phyloP scores from a whole-genome alignment of 1,140 invertebrate genomes.

The Campoletis sonorensis region DNA sequence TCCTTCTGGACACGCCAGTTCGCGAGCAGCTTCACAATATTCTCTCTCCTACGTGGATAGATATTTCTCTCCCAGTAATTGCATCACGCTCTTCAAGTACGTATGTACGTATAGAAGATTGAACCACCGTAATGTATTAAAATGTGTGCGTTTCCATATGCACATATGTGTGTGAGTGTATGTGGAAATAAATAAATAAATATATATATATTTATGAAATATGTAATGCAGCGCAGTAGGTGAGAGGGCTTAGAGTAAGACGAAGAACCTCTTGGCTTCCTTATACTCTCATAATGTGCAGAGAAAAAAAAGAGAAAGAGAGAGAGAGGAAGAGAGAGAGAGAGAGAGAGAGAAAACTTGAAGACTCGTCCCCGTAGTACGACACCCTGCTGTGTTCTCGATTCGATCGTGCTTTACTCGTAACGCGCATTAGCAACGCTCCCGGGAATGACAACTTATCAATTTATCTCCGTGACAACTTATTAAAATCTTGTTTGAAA shows the following conservation, averaged over 20 bases:
- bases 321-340: background rate
- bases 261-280: background rate
- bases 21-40: constrained; percentile 5
- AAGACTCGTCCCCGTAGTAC: constrained; percentile 39
- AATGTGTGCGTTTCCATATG: background rate
- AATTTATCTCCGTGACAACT: constrained; percentile 47
- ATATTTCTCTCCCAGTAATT: constrained; percentile 34
- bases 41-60: constrained; percentile 18
- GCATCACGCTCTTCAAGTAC: constrained; percentile 38
- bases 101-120: background rate
- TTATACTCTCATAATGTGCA: constrained; percentile 19
- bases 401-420: constrained; percentile 51
- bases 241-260: constrained; percentile 9
- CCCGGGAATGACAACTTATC: constrained; percentile 45
- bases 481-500: constrained; percentile 39
- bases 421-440: constrained; percentile 51
- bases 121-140: background rate
- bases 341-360: constrained; percentile 30
- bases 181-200: too few species aligned
- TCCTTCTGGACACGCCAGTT: constrained; percentile 50
- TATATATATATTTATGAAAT: background rate
- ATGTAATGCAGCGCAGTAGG: background rate
- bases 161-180: background rate
- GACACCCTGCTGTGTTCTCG: constrained; percentile 52
- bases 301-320: background rate